Evolutionary conservation across 2,888 invertebrate genomes (phyloP).

Genomic region (Melanophora roralis): DNA sequence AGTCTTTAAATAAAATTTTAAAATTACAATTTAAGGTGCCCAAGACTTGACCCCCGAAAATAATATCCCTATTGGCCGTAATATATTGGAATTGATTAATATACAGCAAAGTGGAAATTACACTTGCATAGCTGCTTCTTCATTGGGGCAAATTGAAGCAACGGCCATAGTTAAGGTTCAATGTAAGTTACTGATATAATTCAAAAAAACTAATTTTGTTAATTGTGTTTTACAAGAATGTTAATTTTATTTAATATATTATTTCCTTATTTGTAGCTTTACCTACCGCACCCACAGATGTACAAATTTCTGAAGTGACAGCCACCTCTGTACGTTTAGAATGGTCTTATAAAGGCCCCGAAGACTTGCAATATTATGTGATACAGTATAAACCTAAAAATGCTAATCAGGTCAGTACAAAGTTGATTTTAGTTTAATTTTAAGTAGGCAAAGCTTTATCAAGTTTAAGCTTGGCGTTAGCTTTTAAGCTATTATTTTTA

Average conservation of each 20-base stretch:
- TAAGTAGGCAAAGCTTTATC: too few species aligned
- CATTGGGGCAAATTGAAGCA: slow-evolving; percentile 93
- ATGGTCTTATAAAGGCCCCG: slow-evolving; percentile 93
- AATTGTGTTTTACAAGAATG: background rate
- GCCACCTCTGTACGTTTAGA: slow-evolving; percentile 94
- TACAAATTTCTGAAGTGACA: slow-evolving; percentile 94
- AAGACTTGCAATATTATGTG: slow-evolving; percentile 96
- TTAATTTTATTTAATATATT: background rate
- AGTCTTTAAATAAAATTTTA: background rate
- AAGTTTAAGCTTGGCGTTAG: too few species aligned
- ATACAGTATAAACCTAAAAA: slow-evolving; percentile 98
- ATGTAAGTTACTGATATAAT: slow-evolving; percentile 83
- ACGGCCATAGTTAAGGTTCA: slow-evolving; percentile 95
- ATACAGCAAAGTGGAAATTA: slow-evolving; percentile 96
- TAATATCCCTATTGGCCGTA: slow-evolving; percentile 89
- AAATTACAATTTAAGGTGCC: slow-evolving; percentile 77
- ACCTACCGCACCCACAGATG: slow-evolving; percentile 92
- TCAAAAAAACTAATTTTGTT: background rate
- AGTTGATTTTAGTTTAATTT: background rate
- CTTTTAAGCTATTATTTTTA: too few species aligned
- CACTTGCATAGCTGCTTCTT: slow-evolving; percentile 97
- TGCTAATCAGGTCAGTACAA: slow-evolving; percentile 83
- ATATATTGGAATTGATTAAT: slow-evolving; percentile 90
- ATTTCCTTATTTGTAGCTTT: slow-evolving; percentile 82
- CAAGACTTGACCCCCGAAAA: slow-evolving; percentile 93